Conservation (phyloP, 2,797 vertebrate genomes). For the Danio albolineatus region DNA sequence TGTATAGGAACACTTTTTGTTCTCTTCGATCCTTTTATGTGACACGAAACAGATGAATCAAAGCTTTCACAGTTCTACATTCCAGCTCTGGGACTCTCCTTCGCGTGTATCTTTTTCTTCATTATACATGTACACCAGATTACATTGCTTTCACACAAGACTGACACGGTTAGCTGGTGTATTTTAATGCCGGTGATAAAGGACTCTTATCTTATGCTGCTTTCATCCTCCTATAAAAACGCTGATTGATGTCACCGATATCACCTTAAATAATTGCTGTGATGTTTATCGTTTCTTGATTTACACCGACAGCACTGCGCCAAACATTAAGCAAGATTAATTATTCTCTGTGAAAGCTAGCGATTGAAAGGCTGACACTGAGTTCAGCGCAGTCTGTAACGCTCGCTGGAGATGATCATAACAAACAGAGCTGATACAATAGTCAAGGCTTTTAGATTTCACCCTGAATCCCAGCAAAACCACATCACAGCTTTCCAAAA, state of each 20-base stretch:
- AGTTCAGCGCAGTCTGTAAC: background rate
- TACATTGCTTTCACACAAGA: background rate
- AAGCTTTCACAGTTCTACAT: background rate
- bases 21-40: background rate
- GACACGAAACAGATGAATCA: background rate
- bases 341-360: constrained; percentile 19
- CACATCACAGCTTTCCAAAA: constrained; percentile 28
- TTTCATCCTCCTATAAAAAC: constrained; percentile 2
- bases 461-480: background rate
- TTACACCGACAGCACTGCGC: constrained; percentile 17
- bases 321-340: constrained; percentile 17
- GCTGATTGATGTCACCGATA: background rate
- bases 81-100: background rate
- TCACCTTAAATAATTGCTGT: constrained; percentile 19
- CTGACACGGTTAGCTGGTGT: background rate
- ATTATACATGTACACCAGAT: background rate
- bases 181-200: background rate
- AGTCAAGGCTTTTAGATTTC: constrained; percentile 37
- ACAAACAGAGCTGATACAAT: constrained; percentile 22
- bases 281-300: constrained; percentile 26
- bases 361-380: constrained; percentile 17
- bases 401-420: constrained; percentile 28
- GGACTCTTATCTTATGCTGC: constrained; percentile 1
- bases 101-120: background rate
- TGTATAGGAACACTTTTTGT: background rate